Percentiles rank a stretch among this genome's conserved stretches.
phyloP scores from a whole-genome alignment of 2,888 invertebrate species.

The Lordiphosa andalusiaca region DNA sequence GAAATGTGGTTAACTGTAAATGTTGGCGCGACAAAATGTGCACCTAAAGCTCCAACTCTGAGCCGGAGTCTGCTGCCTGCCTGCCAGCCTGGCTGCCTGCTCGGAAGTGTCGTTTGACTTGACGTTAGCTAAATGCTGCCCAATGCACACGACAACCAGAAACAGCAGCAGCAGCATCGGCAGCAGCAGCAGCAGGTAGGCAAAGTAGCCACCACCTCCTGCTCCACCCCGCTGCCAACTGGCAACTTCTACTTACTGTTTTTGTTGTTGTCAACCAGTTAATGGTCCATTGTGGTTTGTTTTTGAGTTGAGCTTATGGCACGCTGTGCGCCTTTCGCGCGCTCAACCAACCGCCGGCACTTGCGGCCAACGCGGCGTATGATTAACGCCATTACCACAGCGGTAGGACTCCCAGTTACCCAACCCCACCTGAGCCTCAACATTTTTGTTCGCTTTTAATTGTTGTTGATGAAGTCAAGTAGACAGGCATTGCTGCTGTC shows the following conservation, averaged over 20 bases:
- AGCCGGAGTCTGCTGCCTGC: neutral
- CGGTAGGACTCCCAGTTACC: neutral
- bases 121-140: slow-evolving; percentile 42
- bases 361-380: slow-evolving; percentile 50
- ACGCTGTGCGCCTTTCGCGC: slow-evolving; percentile 28
- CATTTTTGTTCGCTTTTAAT: slow-evolving; percentile 46
- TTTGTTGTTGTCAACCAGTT: slow-evolving; percentile 44
- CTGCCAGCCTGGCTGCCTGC: slow-evolving; percentile 2
- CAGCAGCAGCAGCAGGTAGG: slow-evolving; percentile 12
- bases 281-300: slow-evolving; percentile 57
- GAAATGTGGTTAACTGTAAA: slow-evolving; percentile 66
- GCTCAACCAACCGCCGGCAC: slow-evolving; percentile 26
- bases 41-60: slow-evolving; percentile 18
- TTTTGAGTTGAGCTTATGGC: slow-evolving; percentile 35
- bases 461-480: slow-evolving; percentile 38
- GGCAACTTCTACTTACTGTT: slow-evolving; percentile 13
- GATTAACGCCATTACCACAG: slow-evolving; percentile 35
- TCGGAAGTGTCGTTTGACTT: slow-evolving; percentile 68
- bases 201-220: slow-evolving; percentile 1
- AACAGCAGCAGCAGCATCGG: slow-evolving; percentile 18
- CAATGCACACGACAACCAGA: slow-evolving; percentile 18
- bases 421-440: slow-evolving; percentile 4
- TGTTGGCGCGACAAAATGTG: slow-evolving; percentile 56
- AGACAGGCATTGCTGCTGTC: slow-evolving; percentile 11
- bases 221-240: neutral